These are phyloP conservation scores for Haliclystus octoradiatus DNA, from an alignment of 30 jellyfish, hydroid and myxozoan species.

Conservation along the genomic window DNA sequence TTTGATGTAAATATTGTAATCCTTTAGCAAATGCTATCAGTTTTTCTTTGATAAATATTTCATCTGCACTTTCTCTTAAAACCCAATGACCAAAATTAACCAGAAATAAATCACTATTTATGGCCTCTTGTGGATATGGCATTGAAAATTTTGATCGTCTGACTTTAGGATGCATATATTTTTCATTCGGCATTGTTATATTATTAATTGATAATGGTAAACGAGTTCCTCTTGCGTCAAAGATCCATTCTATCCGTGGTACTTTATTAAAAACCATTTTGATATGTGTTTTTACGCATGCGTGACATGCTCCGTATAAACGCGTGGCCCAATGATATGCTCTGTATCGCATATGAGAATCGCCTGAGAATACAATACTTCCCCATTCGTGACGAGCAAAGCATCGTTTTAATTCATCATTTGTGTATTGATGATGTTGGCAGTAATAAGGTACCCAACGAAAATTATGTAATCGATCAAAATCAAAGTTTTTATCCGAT, in stretches of 20 bases:
- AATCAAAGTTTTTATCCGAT: conserved; percentile 42
- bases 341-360: conserved; percentile 92
- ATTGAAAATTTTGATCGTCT: conserved; percentile 84
- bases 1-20: conserved; percentile 14
- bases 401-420: conserved; percentile 71
- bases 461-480: conserved; percentile 70
- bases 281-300: conserved; percentile 88
- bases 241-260: conserved; percentile 94
- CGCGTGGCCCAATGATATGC: conserved; percentile 97
- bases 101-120: conserved; percentile 43
- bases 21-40: conserved; percentile 69
- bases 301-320: conserved; percentile 76
- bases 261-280: conserved; percentile 77
- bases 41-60: conserved; percentile 33
- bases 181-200: conserved; percentile 68
- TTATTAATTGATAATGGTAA: conserved; percentile 57
- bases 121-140: conserved; percentile 74
- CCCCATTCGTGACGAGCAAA: conserved; percentile 65
- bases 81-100: conserved; percentile 92
- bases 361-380: conserved; percentile 86
- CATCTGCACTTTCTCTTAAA: conserved; percentile 63
- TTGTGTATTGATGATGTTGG: conserved; percentile 80
- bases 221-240: conserved; percentile 96
- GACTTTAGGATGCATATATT: conserved; percentile 83
- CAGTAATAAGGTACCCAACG: conserved; percentile 92